Conservation (phyloP, 1,140 invertebrate genomes). For the Elysia chlorotica region DNA sequence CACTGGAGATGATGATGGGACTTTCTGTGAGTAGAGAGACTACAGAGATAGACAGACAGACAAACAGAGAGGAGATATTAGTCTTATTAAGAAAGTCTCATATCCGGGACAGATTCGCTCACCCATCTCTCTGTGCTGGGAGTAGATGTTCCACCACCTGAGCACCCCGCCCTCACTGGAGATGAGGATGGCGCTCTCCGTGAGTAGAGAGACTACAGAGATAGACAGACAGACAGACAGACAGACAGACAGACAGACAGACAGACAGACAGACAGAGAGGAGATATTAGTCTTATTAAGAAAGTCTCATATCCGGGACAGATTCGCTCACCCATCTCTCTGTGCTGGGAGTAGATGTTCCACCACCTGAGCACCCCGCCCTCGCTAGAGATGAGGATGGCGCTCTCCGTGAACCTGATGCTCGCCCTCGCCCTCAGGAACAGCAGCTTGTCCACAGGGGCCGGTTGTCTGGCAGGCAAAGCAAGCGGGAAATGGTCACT, state of each 20-base stretch:
- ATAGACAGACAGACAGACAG: not conserved
- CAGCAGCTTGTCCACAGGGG: conserved; percentile 59
- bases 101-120: too few species aligned
- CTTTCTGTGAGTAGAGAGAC: conserved; percentile 49
- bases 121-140: conserved; percentile 52
- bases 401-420: conserved; percentile 43
- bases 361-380: conserved; percentile 54
- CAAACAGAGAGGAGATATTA: too few species aligned
- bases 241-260: not conserved
- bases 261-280: not conserved
- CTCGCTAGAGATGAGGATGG: conserved; percentile 58
- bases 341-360: conserved; percentile 50
- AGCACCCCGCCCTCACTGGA: conserved; percentile 57
- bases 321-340: conserved; percentile 52
- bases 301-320: too few species aligned
- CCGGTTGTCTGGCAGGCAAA: conserved; percentile 43
- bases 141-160: conserved; percentile 56
- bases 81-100: too few species aligned
- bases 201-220: too few species aligned
- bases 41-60: too few species aligned
- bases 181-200: conserved; percentile 54
- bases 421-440: conserved; percentile 46
- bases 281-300: too few species aligned
- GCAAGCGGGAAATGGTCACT: too few species aligned
- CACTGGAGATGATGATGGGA: conserved; percentile 58